phyloP scores from a whole-genome alignment of 1,140 invertebrate genomes.

The Drosophila nikananu region DNA sequence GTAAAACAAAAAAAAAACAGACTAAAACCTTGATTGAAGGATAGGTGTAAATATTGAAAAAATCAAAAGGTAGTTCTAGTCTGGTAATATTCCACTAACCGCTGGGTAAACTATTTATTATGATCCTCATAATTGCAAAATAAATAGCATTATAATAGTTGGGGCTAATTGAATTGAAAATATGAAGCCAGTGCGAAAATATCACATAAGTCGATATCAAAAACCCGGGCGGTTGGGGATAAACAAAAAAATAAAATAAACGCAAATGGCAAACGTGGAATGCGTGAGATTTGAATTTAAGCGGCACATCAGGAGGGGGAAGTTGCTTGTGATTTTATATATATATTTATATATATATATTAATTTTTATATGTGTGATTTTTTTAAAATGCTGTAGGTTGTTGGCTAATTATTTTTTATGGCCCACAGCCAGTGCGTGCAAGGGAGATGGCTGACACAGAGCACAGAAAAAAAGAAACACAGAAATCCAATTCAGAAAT shows the following conservation, averaged over 20 bases:
- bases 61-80: background rate
- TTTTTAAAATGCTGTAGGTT: slow-evolving; percentile 38
- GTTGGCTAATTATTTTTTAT: slow-evolving; percentile 51
- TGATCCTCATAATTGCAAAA: slow-evolving; percentile 16
- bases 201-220: slow-evolving; percentile 11
- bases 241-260: slow-evolving; percentile 31
- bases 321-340: slow-evolving; percentile 20
- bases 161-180: slow-evolving; percentile 20
- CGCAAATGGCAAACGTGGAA: slow-evolving; percentile 58
- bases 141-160: slow-evolving; percentile 21
- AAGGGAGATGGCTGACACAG: slow-evolving; percentile 11
- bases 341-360: slow-evolving; percentile 2
- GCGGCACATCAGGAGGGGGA: slow-evolving; percentile 17
- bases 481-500: slow-evolving; percentile 46
- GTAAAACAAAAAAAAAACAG: background rate
- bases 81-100: slow-evolving; percentile 9
- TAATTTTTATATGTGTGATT: slow-evolving; percentile 6
- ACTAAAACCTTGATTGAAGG: background rate
- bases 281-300: slow-evolving; percentile 44
- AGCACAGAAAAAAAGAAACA: slow-evolving; percentile 3
- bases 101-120: background rate
- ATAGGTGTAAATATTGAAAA: background rate
- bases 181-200: slow-evolving; percentile 44
- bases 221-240: slow-evolving; percentile 1
- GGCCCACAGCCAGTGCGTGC: slow-evolving; percentile 21